A percentile compares a stretch with the other conserved stretches of the same genome.
phyloP scores from a whole-genome alignment of 2,797 vertebrate genomes.

The Epinephelus awoara region DNA sequence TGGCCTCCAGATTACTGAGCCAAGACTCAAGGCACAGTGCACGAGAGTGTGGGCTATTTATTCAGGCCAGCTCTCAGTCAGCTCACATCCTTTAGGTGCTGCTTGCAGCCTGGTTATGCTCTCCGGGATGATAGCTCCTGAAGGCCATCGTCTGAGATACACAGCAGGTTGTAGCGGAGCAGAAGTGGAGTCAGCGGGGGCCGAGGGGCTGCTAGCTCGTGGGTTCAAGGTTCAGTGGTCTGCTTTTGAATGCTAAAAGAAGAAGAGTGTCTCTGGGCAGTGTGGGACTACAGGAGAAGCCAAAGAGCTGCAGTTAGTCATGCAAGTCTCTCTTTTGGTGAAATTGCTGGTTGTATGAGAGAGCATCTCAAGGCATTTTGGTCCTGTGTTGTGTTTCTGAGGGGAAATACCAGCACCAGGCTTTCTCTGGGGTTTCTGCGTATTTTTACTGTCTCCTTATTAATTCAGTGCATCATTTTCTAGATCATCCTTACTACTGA shows the following conservation, averaged over 20 bases:
- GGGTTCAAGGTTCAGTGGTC: constrained; percentile 44
- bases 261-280: constrained; percentile 14
- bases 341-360: constrained; percentile 3
- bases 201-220: constrained; percentile 17
- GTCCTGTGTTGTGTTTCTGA: background rate
- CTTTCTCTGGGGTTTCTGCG: background rate
- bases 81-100: constrained; percentile 64
- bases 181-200: constrained; percentile 31
- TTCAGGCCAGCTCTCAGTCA: constrained; percentile 64
- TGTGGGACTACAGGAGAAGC: background rate
- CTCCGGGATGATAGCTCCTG: constrained; percentile 48
- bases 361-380: background rate
- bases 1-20: constrained; percentile 54
- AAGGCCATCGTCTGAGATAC: constrained; percentile 44
- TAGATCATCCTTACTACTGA: background rate
- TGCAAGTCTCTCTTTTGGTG: constrained; percentile 17
- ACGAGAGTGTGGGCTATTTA: constrained; percentile 61
- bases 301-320: constrained; percentile 2
- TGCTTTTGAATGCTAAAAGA: constrained; percentile 42
- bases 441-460: background rate
- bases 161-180: constrained; percentile 30
- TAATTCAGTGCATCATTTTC: background rate
- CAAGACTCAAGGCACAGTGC: constrained; percentile 50
- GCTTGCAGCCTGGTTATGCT: constrained; percentile 41
- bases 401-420: background rate